phyloP scores from a whole-genome alignment of 2,113 vertebrate genomes.

The Marmota monax region DNA sequence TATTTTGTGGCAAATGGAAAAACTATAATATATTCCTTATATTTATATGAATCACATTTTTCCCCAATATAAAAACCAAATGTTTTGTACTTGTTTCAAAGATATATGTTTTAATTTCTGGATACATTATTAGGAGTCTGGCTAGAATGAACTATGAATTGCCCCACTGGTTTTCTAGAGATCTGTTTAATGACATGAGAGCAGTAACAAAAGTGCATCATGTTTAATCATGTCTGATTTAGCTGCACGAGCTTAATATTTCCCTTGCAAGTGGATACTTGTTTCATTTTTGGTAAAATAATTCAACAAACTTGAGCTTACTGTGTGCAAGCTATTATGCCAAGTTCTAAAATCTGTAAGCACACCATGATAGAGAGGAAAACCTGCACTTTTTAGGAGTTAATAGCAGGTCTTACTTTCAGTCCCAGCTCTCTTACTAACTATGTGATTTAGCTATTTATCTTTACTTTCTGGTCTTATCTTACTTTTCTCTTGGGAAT shows the following conservation, averaged over 20 bases:
- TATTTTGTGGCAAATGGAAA: not conserved
- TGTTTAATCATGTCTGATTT: not conserved
- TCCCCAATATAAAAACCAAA: constrained; percentile 5
- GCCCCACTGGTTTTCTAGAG: not conserved
- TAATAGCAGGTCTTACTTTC: not conserved
- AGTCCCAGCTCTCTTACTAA: not conserved
- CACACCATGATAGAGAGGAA: not conserved
- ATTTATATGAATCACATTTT: not conserved
- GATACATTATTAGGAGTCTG: not conserved
- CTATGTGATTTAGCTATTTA: not conserved
- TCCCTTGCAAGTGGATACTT: constrained; percentile 19
- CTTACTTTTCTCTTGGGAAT: constrained; percentile 48
- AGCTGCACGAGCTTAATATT: not conserved
- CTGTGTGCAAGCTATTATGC: not conserved
- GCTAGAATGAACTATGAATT: not conserved
- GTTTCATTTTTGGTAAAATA: constrained; percentile 12
- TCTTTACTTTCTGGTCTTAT: not conserved
- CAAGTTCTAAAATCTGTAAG: not conserved
- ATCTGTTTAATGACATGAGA: constrained; percentile 24
- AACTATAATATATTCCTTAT: not conserved
- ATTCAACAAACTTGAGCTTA: not conserved
- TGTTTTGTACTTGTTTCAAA: constrained; percentile 46
- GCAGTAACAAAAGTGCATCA: not conserved
- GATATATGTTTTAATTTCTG: not conserved
- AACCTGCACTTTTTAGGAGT: not conserved